A percentile compares a stretch with the other conserved stretches of the same genome.
Evolutionary conservation across 1,140 invertebrate species (phyloP).

Genomic region (Matsumurasca onukii): DNA sequence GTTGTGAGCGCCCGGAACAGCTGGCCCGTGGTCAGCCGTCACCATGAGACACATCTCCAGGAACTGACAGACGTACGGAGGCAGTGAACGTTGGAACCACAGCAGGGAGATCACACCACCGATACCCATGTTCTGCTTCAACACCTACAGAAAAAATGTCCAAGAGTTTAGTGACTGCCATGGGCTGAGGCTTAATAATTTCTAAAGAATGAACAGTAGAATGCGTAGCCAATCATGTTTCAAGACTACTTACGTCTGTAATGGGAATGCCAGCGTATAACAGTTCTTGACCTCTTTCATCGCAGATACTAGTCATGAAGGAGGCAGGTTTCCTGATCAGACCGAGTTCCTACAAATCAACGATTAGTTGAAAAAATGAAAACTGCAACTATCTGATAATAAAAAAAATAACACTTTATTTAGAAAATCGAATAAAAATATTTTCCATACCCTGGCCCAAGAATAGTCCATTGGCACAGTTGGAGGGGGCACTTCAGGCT

Average conservation of each 20-base stretch:
- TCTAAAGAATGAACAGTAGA: neutral
- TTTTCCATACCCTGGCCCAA: conserved; percentile 82
- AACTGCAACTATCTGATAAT: neutral
- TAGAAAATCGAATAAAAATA: neutral
- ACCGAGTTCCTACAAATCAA: conserved; percentile 78
- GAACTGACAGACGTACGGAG: conserved; percentile 94
- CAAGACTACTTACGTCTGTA: conserved; percentile 86
- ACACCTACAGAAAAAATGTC: conserved; percentile 48
- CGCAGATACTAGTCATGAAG: conserved; percentile 99
- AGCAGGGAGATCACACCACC: conserved; percentile 96
- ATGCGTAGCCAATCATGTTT: too few species aligned
- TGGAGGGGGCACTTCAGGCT: conserved; percentile 92
- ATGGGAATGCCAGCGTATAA: conserved; percentile 99
- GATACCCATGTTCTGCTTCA: conserved; percentile 89
- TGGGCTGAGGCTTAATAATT: neutral
- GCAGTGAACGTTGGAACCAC: conserved; percentile 98
- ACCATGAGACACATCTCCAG: conserved; percentile 99
- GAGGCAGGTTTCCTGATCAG: conserved; percentile 98
- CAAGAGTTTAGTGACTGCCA: neutral
- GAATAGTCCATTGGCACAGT: conserved; percentile 99
- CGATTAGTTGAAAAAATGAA: neutral
- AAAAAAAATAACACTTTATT: neutral
- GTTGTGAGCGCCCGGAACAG: conserved; percentile 98
- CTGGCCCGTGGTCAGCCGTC: conserved; percentile 98
- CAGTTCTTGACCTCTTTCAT: conserved; percentile 97